Percentiles rank a stretch among this genome's conserved stretches.
Conservation (phyloP, 2,888 invertebrate species). For the Tubiluchus corallicola region DNA sequence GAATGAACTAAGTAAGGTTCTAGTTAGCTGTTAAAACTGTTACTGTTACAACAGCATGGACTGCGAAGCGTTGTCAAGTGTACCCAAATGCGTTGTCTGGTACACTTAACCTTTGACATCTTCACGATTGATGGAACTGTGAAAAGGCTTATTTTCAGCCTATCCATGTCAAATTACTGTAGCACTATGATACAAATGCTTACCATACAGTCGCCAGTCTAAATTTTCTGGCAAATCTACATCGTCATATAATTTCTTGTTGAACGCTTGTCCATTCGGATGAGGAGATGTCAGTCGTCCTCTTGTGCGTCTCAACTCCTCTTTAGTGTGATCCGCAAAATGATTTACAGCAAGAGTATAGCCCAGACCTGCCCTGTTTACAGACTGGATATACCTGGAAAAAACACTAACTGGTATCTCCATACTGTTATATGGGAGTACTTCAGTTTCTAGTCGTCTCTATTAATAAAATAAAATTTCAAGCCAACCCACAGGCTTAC, state of each 20-base stretch:
- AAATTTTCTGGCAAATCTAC: slow-evolving; percentile 46
- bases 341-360: slow-evolving; percentile 66
- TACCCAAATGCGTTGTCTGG: no score
- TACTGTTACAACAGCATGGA: no score
- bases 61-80: no score
- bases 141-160: no score
- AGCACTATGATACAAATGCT: no score
- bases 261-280: slow-evolving; percentile 39
- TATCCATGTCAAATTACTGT: no score
- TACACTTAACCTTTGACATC: no score
- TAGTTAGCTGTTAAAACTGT: no score
- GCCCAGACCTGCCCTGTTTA: slow-evolving; percentile 51
- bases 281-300: slow-evolving; percentile 36
- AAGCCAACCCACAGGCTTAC: slow-evolving; percentile 15
- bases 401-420: background rate
- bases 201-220: slow-evolving; percentile 70
- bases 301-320: slow-evolving; percentile 52
- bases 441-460: background rate
- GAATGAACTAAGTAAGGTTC: no score
- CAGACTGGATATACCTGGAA: slow-evolving; percentile 52
- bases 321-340: slow-evolving; percentile 57
- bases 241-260: slow-evolving; percentile 31
- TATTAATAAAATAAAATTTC: background rate
- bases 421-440: background rate
- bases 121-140: no score